phyloP scores from a whole-genome alignment of 1,140 invertebrate genomes.

The Procambarus clarkii region DNA sequence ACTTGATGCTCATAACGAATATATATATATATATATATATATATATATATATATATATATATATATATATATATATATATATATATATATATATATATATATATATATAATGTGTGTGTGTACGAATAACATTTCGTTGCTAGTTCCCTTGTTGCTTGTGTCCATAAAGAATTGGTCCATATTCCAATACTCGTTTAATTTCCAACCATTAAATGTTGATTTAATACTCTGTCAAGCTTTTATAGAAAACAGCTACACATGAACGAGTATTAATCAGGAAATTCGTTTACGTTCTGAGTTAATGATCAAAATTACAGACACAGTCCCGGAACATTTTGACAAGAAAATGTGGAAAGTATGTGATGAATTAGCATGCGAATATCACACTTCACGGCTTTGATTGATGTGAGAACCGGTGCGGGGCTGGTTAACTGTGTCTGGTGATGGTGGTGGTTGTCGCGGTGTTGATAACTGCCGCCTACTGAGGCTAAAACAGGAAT shows the following conservation, averaged over 20 bases:
- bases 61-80: too few relatives aligned
- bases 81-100: too few relatives aligned
- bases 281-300: slow-evolving; percentile 5
- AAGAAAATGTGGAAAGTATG: slow-evolving; percentile 16
- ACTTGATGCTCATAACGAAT: too few relatives aligned
- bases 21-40: too few relatives aligned
- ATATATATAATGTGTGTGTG: too few relatives aligned
- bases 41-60: too few relatives aligned
- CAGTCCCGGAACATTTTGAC: background rate
- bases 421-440: background rate
- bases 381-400: background rate
- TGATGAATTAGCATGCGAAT: background rate
- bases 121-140: too few relatives aligned
- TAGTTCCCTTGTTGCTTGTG: too few relatives aligned
- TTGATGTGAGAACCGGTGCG: background rate
- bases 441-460: background rate
- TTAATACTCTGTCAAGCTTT: background rate
- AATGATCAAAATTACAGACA: slow-evolving; percentile 20
- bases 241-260: background rate
- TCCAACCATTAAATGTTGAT: slow-evolving; percentile 7
- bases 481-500: background rate
- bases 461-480: background rate
- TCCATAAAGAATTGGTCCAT: background rate
- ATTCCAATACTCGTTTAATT: slow-evolving; percentile 1
- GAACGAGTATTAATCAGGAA: slow-evolving; percentile 36